Evolutionary conservation across 2,888 invertebrate genomes (phyloP).

Genomic region (Disparrhopalites patrizii): DNA sequence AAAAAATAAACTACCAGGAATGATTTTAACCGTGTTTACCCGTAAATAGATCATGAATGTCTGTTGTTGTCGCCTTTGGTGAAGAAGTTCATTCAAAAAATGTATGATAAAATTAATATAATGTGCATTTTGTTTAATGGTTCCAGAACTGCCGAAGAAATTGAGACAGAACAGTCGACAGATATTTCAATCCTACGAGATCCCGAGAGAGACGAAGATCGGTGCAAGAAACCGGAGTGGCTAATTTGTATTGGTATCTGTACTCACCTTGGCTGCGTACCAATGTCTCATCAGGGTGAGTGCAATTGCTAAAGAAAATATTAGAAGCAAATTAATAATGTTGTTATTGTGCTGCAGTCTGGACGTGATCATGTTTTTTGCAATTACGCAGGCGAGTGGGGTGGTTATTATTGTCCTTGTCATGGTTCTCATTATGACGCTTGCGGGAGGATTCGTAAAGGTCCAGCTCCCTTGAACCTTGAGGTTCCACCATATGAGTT

Average conservation of each 20-base stretch:
- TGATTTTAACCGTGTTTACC: no score
- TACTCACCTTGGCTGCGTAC: constrained; percentile 96
- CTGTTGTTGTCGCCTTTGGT: no score
- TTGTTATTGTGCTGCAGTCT: no score
- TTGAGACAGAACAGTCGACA: constrained; percentile 70
- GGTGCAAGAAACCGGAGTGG: constrained; percentile 84
- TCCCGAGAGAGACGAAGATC: constrained; percentile 75
- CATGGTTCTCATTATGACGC: constrained; percentile 99
- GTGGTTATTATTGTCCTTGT: constrained; percentile 99
- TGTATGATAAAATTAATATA: no score
- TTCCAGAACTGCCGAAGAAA: constrained; percentile 71
- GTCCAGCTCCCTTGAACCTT: constrained; percentile 95
- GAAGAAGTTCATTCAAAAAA: no score
- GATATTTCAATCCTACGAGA: constrained; percentile 74
- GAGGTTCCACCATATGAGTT: constrained; percentile 84
- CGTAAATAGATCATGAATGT: no score
- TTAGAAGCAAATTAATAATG: no score
- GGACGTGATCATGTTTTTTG: no score
- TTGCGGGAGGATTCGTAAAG: constrained; percentile 95
- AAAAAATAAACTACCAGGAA: no score
- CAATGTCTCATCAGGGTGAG: constrained; percentile 75
- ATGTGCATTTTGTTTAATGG: no score
- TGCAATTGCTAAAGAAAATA: no score
- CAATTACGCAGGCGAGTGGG: constrained; percentile 90
- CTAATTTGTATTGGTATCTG: constrained; percentile 92